Base-by-base conservation (phyloP, 2,888 invertebrate genomes). In the Acleris emargana region DNA sequence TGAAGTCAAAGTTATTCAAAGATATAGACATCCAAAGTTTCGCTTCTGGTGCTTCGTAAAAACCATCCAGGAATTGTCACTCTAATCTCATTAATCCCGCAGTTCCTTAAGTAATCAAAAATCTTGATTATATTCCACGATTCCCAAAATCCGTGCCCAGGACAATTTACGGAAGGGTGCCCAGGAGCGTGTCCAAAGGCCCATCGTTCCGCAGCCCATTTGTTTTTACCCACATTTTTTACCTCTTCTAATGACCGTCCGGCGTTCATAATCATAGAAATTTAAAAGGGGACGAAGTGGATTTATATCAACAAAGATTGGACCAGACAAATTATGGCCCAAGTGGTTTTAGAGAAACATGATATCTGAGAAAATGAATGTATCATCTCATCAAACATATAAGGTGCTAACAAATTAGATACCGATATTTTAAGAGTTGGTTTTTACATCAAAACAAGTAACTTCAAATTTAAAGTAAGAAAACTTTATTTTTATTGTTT, bases 171-270 rank as follows among this genome's bases (percentile, higher is more conserved):
- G 55, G 58, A 63, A 52, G 61, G 47, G 47, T 51, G 43, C 64
- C 58, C 69, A 67, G 72, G 69, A 72, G 76, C 74, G 72, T 70
- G 71, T 67, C 71, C 70, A 68, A 71, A 69, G 72, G 47, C 51
- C 66, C 70, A 67, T 73, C 71, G 69, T 72, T 72, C 76, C 64
- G 43, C 58, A 43, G 9, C 47, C 20, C 60, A 64, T 57, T 51
- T 62, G 62, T 68, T 68, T 64, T 67, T 63, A 52, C 55, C 57
- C 47, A 49, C 47, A 57, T 69, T 72, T 74, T 73, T 73, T 72
- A 70, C 63, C 60, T 58, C 67, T 54, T 64, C 72, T 76, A 76
- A 78, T 77, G 75, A 74, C 73, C 63, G 53, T 59, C 67, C 70
- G 50, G 58, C 67, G 61, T 68, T 60, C 59, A 64, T 64, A 64